phyloP scores from a whole-genome alignment of 2,888 invertebrate species.

The Scaeva pyrastri region DNA sequence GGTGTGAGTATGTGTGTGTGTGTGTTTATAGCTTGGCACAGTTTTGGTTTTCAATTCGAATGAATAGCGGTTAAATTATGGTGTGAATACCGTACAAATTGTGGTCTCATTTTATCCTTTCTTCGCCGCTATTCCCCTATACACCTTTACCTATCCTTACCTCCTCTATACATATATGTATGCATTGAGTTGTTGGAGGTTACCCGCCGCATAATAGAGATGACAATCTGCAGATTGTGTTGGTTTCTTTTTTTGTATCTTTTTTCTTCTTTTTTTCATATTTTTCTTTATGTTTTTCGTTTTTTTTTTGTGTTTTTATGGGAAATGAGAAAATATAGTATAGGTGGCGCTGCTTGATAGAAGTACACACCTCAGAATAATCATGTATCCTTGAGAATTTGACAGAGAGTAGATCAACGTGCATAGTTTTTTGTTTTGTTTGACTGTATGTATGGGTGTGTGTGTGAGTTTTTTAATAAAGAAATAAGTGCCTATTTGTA shows the following conservation, averaged over 20 bases:
- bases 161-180: too few relatives aligned
- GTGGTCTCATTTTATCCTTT: constrained; percentile 74
- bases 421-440: too few relatives aligned
- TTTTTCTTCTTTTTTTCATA: constrained; percentile 1
- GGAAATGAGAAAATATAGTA: background rate
- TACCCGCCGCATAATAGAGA: constrained; percentile 70
- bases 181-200: constrained; percentile 65
- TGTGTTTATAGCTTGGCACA: constrained; percentile 60
- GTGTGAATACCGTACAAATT: constrained; percentile 74
- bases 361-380: background rate
- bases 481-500: background rate
- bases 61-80: constrained; percentile 75
- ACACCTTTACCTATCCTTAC: background rate
- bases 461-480: background rate
- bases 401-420: background rate
- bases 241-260: constrained; percentile 31
- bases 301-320: background rate
- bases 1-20: too few relatives aligned
- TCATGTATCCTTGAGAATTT: constrained; percentile 13
- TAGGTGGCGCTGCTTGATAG: too few relatives aligned
- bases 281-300: constrained; percentile 4
- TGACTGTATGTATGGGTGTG: too few relatives aligned
- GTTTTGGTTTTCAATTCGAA: constrained; percentile 75
- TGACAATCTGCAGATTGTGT: constrained; percentile 74
- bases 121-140: constrained; percentile 37